Percentiles rank a stretch among this genome's conserved stretches.
phyloP scores from a whole-genome alignment of 2,113 vertebrate genomes.

The Oryzias curvinotus region DNA sequence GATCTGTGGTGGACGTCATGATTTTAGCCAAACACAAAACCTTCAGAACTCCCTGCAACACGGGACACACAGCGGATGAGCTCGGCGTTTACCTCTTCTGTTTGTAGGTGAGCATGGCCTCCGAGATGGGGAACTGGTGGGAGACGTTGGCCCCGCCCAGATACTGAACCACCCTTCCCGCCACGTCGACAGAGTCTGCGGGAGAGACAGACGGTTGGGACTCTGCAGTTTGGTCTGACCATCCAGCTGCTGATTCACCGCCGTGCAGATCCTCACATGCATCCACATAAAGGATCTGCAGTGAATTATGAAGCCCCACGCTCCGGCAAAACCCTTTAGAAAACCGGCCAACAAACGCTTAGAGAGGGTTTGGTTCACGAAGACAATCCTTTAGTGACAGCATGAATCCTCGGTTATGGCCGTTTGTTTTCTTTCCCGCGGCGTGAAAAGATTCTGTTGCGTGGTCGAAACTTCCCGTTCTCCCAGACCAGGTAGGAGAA shows the following conservation, averaged over 20 bases:
- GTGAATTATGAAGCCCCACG: constrained; percentile 11
- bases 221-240: constrained; percentile 8
- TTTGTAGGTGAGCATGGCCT: constrained; percentile 85
- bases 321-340: not conserved
- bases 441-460: too few species aligned
- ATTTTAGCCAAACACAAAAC: constrained; percentile 4
- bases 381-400: too few species aligned
- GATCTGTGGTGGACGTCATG: not conserved
- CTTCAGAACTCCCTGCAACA: constrained; percentile 18
- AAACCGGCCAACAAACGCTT: constrained; percentile 9
- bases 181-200: constrained; percentile 72
- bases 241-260: constrained; percentile 29
- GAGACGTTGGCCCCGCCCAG: constrained; percentile 77
- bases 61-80: constrained; percentile 14
- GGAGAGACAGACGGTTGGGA: constrained; percentile 17
- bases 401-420: too few species aligned
- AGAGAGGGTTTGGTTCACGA: constrained; percentile 12
- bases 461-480: too few species aligned
- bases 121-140: constrained; percentile 84
- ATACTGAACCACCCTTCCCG: constrained; percentile 69
- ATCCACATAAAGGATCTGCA: constrained; percentile 37
- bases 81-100: constrained; percentile 63
- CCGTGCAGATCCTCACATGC: constrained; percentile 15
- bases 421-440: too few species aligned
- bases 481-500: too few species aligned